These are phyloP conservation scores for Phenganax marumi DNA, from an alignment of 92 coral and sea anemone genomes.

Conservation along the genomic window DNA sequence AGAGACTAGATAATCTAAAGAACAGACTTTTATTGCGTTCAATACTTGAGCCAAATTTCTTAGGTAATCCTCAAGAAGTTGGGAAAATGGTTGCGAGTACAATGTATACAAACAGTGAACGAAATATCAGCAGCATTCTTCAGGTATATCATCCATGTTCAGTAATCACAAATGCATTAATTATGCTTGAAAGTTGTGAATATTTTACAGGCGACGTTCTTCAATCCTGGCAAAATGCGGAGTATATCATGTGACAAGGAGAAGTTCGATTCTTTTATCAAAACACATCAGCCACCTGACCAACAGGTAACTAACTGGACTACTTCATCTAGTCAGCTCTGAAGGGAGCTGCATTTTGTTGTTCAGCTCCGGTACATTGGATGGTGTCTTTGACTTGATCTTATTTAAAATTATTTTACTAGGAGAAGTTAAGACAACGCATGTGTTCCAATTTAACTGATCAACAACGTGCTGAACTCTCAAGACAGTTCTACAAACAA, in stretches of 20 bases:
- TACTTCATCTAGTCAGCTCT: neutral
- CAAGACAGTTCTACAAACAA: conserved; percentile 27
- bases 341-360: neutral
- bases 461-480: conserved; percentile 29
- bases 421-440: conserved; percentile 26
- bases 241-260: neutral
- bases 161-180: too few species aligned
- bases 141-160: neutral
- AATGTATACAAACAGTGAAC: neutral
- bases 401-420: neutral
- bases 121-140: neutral
- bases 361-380: too few species aligned
- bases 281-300: conserved; percentile 19
- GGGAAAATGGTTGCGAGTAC: neutral
- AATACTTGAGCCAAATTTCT: neutral
- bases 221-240: neutral
- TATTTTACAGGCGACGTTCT: neutral
- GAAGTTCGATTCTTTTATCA: neutral
- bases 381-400: neutral
- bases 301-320: neutral
- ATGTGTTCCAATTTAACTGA: conserved; percentile 49
- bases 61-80: neutral
- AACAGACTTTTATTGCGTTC: neutral
- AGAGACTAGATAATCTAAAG: neutral
- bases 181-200: too few species aligned